These are phyloP conservation scores for Cebidichthys violaceus DNA, from an alignment of 2,113 vertebrate species.

Conservation along the genomic window DNA sequence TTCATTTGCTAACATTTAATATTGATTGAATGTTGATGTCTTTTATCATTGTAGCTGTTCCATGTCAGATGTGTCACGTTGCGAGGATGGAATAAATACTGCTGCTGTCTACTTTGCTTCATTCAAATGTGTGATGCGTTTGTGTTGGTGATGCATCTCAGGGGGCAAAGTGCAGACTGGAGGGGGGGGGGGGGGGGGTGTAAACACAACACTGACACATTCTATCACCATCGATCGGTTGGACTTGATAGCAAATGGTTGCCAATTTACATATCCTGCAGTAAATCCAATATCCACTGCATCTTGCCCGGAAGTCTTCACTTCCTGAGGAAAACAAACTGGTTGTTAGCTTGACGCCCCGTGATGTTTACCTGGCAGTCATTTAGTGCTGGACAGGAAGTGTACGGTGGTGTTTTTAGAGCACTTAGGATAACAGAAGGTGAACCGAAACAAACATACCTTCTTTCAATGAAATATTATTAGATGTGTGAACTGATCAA, in stretches of 20 bases:
- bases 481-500: neutral
- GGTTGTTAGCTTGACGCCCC: neutral
- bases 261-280: neutral
- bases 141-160: neutral
- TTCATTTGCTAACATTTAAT: constrained; percentile 37
- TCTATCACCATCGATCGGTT: neutral
- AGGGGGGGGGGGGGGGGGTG: too few relatives aligned
- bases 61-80: constrained; percentile 42
- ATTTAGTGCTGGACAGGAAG: neutral
- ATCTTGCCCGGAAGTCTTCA: neutral
- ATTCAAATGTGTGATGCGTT: neutral
- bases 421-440: neutral
- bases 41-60: constrained; percentile 38
- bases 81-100: constrained; percentile 59
- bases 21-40: constrained; percentile 24
- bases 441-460: neutral
- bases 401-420: neutral
- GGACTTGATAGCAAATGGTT: neutral
- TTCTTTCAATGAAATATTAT: neutral
- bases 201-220: neutral
- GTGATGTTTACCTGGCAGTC: neutral
- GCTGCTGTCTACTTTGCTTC: constrained; percentile 14
- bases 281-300: neutral
- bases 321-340: neutral
- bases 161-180: neutral